Evolutionary conservation across 1,140 invertebrate genomes (phyloP).

Genomic region (Pseudomyrmex gracilis): DNA sequence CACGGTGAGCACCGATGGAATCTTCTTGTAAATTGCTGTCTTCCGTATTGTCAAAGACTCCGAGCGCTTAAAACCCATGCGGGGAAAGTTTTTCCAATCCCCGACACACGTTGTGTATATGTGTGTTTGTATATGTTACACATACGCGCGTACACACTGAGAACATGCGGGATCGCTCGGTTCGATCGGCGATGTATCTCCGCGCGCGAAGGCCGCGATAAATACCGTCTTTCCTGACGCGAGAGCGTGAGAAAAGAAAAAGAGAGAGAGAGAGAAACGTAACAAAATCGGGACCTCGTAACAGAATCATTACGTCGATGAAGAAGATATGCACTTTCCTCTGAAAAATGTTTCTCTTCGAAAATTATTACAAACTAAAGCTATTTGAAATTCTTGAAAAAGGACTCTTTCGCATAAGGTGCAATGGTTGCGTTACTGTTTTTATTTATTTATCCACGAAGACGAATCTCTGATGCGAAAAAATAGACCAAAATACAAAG

Average conservation of each 20-base stretch:
- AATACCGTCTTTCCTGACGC: conserved; percentile 43
- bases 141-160: background rate
- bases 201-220: conserved; percentile 61
- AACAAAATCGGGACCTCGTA: conserved; percentile 33
- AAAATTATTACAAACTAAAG: background rate
- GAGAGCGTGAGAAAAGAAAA: conserved; percentile 2
- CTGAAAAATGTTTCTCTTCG: background rate
- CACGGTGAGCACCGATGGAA: conserved; percentile 29
- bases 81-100: conserved; percentile 69
- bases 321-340: conserved; percentile 43
- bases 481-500: no score
- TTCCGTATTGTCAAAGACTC: conserved; percentile 67
- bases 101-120: conserved; percentile 19
- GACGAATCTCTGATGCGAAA: no score
- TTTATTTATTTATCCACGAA: no score
- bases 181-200: conserved; percentile 40
- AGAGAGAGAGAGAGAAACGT: conserved; percentile 12
- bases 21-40: conserved; percentile 65
- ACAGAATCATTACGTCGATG: conserved; percentile 38
- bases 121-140: no score
- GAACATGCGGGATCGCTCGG: conserved; percentile 37
- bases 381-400: background rate
- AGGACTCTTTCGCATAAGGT: no score
- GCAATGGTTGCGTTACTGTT: no score
- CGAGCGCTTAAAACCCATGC: conserved; percentile 34